Conservation (phyloP, 1,140 invertebrate species). For the Euwallacea similis region DNA sequence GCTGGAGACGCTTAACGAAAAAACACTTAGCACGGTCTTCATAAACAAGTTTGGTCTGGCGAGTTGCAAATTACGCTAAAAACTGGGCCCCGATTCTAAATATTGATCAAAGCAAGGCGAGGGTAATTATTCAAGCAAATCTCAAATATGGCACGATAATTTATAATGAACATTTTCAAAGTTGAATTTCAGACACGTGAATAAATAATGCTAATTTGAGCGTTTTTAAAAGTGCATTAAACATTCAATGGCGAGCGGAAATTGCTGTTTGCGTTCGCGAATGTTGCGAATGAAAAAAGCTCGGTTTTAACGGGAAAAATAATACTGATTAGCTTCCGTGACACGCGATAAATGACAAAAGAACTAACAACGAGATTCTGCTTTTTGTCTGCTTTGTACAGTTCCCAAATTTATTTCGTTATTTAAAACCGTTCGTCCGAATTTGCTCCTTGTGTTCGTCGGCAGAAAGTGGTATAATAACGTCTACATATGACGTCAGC, state of each 20-base stretch:
- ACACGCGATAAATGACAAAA: constrained; percentile 6
- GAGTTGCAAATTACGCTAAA: too few relatives aligned
- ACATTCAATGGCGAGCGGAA: constrained; percentile 25
- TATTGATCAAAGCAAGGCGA: background rate
- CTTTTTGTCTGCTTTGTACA: too few relatives aligned
- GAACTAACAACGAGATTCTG: background rate
- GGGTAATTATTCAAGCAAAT: constrained; percentile 13
- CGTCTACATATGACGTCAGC: too few relatives aligned
- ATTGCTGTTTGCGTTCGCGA: constrained; percentile 19
- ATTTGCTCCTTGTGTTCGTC: too few relatives aligned
- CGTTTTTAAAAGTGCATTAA: constrained; percentile 24
- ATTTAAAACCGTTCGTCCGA: too few relatives aligned
- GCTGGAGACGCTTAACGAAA: too few relatives aligned
- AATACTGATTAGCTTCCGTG: constrained; percentile 2
- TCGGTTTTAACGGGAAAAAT: background rate
- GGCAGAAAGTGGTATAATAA: too few relatives aligned
- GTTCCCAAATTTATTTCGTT: too few relatives aligned
- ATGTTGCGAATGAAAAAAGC: constrained; percentile 4
- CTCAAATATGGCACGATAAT: constrained; percentile 11
- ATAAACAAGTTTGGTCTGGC: too few relatives aligned
- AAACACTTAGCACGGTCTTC: too few relatives aligned
- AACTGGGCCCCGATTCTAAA: background rate
- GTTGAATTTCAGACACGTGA: constrained; percentile 23
- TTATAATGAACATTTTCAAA: constrained; percentile 17
- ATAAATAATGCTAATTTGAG: constrained; percentile 28